Percentiles rank a stretch among this genome's conserved stretches.
These are phyloP conservation scores for Dryococelus australis DNA, from an alignment of 2,888 invertebrate species.

Conservation along the genomic window DNA sequence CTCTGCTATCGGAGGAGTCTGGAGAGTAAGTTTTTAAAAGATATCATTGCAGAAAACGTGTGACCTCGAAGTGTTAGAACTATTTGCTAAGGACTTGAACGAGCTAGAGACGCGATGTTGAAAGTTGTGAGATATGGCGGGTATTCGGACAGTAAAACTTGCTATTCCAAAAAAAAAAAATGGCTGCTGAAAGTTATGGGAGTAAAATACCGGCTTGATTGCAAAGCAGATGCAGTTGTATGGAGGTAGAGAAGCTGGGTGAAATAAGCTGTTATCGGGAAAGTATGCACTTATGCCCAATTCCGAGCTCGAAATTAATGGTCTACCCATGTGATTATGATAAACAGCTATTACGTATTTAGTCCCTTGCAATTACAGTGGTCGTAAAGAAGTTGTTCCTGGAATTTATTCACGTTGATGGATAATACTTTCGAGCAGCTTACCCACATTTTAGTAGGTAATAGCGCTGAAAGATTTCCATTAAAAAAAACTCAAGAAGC, in stretches of 20 bases:
- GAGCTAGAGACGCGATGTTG: too few species aligned
- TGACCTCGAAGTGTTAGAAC: too few species aligned
- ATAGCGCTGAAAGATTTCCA: not conserved
- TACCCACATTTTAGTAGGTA: not conserved
- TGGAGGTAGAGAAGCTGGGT: too few species aligned
- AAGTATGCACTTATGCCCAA: too few species aligned
- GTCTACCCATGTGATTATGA: too few species aligned
- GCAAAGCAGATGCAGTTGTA: too few species aligned
- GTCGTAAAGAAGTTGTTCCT: not conserved
- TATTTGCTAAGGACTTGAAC: too few species aligned
- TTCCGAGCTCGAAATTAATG: too few species aligned
- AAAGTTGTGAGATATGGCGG: not conserved
- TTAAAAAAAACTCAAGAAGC: not conserved
- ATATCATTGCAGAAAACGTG: too few species aligned
- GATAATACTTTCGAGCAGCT: not conserved
- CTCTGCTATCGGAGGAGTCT: too few species aligned
- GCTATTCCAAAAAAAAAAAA: not conserved
- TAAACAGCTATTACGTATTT: not conserved
- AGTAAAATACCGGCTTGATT: not conserved
- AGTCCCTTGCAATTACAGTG: not conserved
- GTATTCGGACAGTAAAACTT: not conserved
- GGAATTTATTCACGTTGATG: not conserved
- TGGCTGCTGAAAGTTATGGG: not conserved
- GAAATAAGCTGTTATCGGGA: too few species aligned
- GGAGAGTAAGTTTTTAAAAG: too few species aligned